Conservation (phyloP, 2,888 invertebrate species). For the Amaurobius ferox region DNA sequence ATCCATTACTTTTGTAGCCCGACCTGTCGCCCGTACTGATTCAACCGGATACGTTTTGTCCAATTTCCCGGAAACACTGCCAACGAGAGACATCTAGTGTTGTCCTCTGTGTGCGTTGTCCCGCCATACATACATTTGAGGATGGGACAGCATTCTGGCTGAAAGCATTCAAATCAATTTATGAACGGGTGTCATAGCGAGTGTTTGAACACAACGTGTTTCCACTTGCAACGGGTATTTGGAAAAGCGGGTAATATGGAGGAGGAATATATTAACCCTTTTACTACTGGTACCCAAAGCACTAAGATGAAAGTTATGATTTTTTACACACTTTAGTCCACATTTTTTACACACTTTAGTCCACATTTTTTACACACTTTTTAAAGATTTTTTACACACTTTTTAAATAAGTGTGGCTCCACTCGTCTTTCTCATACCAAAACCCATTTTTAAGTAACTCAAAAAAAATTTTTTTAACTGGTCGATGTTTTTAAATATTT, state of each 20-base stretch:
- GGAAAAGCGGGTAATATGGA: background rate
- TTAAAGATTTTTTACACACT: too few relatives aligned
- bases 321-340: too few relatives aligned
- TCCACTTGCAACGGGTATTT: background rate
- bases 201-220: constrained; percentile 1
- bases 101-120: background rate
- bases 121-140: background rate
- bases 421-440: too few relatives aligned
- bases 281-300: too few relatives aligned
- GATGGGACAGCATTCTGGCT: background rate
- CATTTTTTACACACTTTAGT: too few relatives aligned
- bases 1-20: constrained; percentile 20
- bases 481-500: too few relatives aligned
- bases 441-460: too few relatives aligned
- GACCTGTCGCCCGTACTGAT: constrained; percentile 41
- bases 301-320: too few relatives aligned
- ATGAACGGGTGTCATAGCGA: background rate
- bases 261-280: too few relatives aligned
- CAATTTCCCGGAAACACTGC: constrained; percentile 49
- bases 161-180: constrained; percentile 14
- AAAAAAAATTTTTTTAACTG: too few relatives aligned
- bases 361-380: too few relatives aligned
- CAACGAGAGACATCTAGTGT: constrained; percentile 24
- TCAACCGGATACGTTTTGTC: constrained; percentile 67
- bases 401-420: too few relatives aligned